Conservation (phyloP, 2,888 invertebrate genomes). For the Ommatoiulus sabulosus region DNA sequence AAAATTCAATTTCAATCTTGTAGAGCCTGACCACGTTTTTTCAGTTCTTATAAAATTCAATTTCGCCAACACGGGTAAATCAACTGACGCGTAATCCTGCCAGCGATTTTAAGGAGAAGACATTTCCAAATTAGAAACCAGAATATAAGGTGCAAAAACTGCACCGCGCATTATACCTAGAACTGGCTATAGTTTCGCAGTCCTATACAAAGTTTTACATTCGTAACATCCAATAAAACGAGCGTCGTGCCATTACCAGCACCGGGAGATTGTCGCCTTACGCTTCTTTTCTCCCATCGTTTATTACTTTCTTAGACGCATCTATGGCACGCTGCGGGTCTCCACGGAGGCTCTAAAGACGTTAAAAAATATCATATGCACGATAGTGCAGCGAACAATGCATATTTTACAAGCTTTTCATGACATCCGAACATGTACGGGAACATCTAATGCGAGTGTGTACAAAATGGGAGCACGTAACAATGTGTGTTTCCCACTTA, state of each 20-base stretch:
- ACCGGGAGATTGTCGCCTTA: slow-evolving; percentile 45
- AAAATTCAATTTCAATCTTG: no score
- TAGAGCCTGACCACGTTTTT: no score
- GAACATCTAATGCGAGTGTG: slow-evolving; percentile 27
- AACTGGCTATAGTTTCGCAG: no score
- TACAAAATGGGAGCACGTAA: slow-evolving; percentile 26
- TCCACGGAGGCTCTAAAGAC: slow-evolving; percentile 11
- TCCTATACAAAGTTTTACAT: no score
- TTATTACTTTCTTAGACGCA: slow-evolving; percentile 12
- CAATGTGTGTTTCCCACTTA: slow-evolving; percentile 29
- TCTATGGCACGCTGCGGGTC: neutral
- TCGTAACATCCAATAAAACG: slow-evolving; percentile 8
- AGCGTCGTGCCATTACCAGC: neutral
- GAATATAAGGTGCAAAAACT: no score
- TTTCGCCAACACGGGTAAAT: no score
- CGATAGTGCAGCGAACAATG: neutral
- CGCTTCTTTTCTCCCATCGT: neutral
- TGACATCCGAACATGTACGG: slow-evolving; percentile 24
- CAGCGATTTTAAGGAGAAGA: no score
- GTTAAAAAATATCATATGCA: slow-evolving; percentile 49
- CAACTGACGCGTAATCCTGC: no score
- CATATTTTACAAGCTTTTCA: slow-evolving; percentile 35
- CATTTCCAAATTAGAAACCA: no score
- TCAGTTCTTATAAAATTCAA: no score
- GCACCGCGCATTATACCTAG: no score